Evolutionary conservation across 2,888 invertebrate species (phyloP), one percentile per base, ranked within the genome.

Genomic region (Sphaerophoria taeniata): DNA sequence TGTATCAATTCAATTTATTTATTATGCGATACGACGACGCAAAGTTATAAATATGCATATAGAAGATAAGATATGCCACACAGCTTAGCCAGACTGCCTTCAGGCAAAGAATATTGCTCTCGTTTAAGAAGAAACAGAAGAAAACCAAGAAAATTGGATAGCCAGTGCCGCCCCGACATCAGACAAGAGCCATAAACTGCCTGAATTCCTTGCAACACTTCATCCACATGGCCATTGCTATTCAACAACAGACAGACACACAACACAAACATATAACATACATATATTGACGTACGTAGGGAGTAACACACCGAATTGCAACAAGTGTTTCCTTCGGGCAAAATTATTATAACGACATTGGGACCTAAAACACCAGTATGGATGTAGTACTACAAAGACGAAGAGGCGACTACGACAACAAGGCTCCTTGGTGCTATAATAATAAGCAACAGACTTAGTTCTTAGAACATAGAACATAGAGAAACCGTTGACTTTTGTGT

Each of bases 1-100:
- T 78, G 75, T 81, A 81, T 71, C 81, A 84, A 84, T 84, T 80
- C 84, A 84, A 84, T 84, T 84, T 84, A 84, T 79, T 67, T 67
- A 67, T 67, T 61, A 69, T 84, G 70, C 80, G 70, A 71, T 49
- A n/a, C n/a, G n/a, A 49, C 67, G n/a, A 76, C 65, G 71, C 69
- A 73, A 39, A 16, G 43, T 51, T 56, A 31, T 61, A 14, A 72
- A 58, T 67, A 60, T 63, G 49, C 67, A 75, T 49, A 67, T 9
- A 47, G n/a, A 47, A 63, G 67, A 79, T 61, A 67, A 49, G 45
- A 74, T 75, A 53, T 72, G 71, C 74, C 60, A n/a, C n/a, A n/a
- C n/a, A n/a, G n/a, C n/a, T n/a, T n/a, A 80, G 71, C 74, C 60
- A 80, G 84, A 80, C 84, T 71, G 67, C 80, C 84, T 55, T 58